Percentiles rank a stretch among this genome's conserved stretches.
Conservation (phyloP, 2,888 invertebrate genomes). For the Mystacides longicornis region DNA sequence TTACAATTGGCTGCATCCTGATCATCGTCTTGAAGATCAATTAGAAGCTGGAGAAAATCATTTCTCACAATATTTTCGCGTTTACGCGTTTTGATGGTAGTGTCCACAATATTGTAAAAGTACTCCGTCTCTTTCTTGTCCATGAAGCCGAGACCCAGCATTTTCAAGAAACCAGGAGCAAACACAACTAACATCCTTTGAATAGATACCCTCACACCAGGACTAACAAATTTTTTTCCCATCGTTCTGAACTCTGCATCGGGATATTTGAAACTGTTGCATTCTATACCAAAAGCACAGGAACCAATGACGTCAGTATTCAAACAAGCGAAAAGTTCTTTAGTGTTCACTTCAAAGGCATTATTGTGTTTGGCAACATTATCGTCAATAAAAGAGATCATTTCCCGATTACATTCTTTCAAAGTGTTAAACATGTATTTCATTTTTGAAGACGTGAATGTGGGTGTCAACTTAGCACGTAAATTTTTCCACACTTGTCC, state of each 20-base stretch:
- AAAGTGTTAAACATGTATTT: conserved; percentile 48
- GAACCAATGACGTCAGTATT: conserved; percentile 45
- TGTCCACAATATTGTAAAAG: conserved; percentile 38
- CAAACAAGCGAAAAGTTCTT: conserved; percentile 34
- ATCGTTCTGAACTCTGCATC: conserved; percentile 33
- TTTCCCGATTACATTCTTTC: conserved; percentile 37
- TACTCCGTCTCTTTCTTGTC: conserved; percentile 29
- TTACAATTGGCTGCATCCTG: background rate
- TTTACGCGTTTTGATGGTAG: conserved; percentile 38
- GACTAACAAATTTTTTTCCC: conserved; percentile 15
- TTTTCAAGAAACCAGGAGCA: conserved; percentile 25
- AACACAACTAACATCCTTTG: conserved; percentile 28
- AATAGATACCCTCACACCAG: conserved; percentile 18
- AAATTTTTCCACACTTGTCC: conserved; percentile 48
- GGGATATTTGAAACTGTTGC: conserved; percentile 38
- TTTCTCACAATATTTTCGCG: conserved; percentile 37
- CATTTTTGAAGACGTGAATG: conserved; percentile 52
- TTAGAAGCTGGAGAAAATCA: conserved; percentile 50
- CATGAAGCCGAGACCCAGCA: conserved; percentile 1
- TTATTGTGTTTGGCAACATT: background rate
- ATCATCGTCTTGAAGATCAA: conserved; percentile 40
- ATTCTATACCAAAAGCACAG: conserved; percentile 44
- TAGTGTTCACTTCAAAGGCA: background rate
- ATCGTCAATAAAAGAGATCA: conserved; percentile 29
- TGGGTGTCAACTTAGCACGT: conserved; percentile 47